Conservation (phyloP, 2,888 invertebrate genomes). For the Eupithecia tripunctaria region DNA sequence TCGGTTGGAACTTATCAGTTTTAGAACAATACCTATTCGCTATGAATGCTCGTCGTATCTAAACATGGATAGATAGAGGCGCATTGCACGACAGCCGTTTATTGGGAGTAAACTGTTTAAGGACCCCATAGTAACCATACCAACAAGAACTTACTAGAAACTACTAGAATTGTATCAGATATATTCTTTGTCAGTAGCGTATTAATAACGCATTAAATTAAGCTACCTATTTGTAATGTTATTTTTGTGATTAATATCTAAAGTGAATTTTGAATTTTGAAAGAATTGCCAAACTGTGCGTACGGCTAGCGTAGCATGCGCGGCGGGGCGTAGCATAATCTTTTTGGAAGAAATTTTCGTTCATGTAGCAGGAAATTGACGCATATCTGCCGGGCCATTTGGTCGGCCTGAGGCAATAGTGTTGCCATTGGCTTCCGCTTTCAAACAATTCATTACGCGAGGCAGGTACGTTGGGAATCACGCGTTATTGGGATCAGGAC, state of each 20-base stretch:
- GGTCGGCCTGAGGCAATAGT: constrained; percentile 34
- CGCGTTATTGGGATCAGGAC: neutral
- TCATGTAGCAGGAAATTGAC: constrained; percentile 30
- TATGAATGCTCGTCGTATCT: neutral
- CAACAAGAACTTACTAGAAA: no score
- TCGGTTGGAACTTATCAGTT: neutral
- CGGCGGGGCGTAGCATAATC: neutral
- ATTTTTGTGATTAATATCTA: no score
- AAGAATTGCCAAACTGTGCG: neutral
- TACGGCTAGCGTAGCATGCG: no score
- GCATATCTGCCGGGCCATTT: constrained; percentile 59
- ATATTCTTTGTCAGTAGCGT: no score
- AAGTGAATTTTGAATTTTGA: no score
- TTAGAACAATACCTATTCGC: neutral
- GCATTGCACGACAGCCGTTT: neutral
- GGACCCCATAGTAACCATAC: neutral
- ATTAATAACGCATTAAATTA: no score
- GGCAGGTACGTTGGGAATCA: neutral
- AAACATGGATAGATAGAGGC: neutral
- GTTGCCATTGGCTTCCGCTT: constrained; percentile 35
- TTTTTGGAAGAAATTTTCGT: neutral
- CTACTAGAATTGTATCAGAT: no score
- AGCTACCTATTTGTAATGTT: no score
- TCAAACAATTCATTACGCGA: constrained; percentile 18
- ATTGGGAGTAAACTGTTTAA: no score